Evolutionary conservation across 2,113 vertebrate genomes (phyloP).

Genomic region (Dasyornis broadbenti): DNA sequence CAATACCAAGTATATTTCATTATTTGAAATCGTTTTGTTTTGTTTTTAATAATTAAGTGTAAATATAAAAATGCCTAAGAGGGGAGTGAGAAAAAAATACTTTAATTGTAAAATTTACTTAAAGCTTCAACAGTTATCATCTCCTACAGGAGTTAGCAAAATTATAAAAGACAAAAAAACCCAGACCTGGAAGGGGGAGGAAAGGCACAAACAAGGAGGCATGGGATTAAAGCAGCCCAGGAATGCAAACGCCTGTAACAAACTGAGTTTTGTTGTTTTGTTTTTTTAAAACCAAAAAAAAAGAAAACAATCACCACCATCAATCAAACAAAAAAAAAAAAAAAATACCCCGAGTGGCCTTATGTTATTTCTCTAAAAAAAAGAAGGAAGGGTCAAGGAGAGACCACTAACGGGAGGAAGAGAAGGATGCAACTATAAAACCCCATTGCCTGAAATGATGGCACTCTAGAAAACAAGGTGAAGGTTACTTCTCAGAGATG

Average conservation of each 20-base stretch:
- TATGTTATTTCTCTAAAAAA: background rate
- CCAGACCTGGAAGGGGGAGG: constrained; percentile 38
- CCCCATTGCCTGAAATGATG: constrained; percentile 66
- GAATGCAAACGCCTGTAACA: constrained; percentile 58
- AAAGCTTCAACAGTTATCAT: constrained; percentile 68
- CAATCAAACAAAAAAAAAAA: background rate
- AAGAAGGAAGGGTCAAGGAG: background rate
- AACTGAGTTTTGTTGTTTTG: background rate
- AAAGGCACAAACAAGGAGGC: constrained; percentile 55
- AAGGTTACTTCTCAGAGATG: constrained; percentile 57
- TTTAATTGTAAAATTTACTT: constrained; percentile 68
- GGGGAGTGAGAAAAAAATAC: constrained; percentile 72
- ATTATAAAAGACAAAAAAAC: constrained; percentile 57
- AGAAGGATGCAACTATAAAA: constrained; percentile 59
- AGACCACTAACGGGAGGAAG: constrained; percentile 4
- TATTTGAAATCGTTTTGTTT: constrained; percentile 57
- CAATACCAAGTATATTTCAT: constrained; percentile 68
- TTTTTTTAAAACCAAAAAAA: background rate
- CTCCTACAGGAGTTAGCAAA: constrained; percentile 65
- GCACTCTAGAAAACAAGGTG: constrained; percentile 65
- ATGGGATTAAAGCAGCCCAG: constrained; percentile 51
- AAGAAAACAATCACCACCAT: background rate
- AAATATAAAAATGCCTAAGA: constrained; percentile 69
- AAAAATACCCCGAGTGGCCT: background rate
- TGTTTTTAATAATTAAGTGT: constrained; percentile 49